phyloP scores from a whole-genome alignment of 2,888 invertebrate genomes.

The Eledona agricola region DNA sequence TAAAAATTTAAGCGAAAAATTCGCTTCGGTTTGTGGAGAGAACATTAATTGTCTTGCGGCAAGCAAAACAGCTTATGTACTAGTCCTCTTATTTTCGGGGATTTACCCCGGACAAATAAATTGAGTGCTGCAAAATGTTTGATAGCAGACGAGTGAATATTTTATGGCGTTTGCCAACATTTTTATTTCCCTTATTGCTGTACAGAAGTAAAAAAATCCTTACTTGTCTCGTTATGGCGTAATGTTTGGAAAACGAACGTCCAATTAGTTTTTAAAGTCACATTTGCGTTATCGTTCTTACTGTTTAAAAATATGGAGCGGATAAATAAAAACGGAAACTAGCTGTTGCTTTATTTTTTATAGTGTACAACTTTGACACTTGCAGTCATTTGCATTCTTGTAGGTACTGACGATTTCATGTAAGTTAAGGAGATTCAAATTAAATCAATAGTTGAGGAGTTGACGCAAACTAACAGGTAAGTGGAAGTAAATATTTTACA shows the following conservation, averaged over 20 bases:
- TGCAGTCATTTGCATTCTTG: too few relatives aligned
- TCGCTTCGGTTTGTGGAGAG: conserved; percentile 20
- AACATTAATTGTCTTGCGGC: conserved; percentile 16
- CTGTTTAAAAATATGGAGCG: too few relatives aligned
- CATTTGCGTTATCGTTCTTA: conserved; percentile 10
- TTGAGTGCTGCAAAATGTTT: conserved; percentile 7
- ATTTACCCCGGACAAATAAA: conserved; percentile 11
- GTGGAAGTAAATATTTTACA: conserved; percentile 13
- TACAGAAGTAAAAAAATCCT: conserved; percentile 12
- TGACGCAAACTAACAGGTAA: conserved; percentile 3
- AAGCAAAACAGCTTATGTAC: conserved; percentile 5
- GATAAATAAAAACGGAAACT: too few relatives aligned
- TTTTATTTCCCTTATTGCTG: conserved; percentile 28
- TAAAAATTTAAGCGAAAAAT: conserved; percentile 31
- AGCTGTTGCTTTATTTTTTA: too few relatives aligned
- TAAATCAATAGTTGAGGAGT: too few relatives aligned
- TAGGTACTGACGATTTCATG: too few relatives aligned
- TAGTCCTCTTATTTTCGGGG: not conserved
- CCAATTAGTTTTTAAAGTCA: conserved; percentile 21
- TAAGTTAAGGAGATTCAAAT: conserved; percentile 5
- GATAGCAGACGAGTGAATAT: conserved; percentile 10
- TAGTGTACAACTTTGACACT: too few relatives aligned
- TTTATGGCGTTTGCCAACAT: conserved; percentile 18
- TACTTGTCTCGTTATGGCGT: conserved; percentile 10
- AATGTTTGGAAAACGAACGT: conserved; percentile 24